Conservation (phyloP, 2,113 vertebrate genomes). For the Talpa occidentalis region DNA sequence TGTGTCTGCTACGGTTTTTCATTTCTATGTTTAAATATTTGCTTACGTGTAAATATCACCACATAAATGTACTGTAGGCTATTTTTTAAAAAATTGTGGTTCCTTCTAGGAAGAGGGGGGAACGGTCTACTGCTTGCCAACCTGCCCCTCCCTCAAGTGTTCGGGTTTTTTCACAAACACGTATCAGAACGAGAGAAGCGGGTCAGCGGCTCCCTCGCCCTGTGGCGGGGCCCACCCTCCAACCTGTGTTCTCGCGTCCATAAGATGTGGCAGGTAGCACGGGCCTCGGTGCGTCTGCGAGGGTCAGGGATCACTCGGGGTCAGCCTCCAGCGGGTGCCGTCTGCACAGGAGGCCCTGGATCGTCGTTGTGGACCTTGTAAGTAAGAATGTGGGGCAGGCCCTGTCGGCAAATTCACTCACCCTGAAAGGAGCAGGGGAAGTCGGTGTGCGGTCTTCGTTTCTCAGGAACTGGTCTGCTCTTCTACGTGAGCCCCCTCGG, state of each 20-base stretch:
- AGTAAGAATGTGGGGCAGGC: not conserved
- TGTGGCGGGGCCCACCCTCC: not conserved
- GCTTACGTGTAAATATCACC: not conserved
- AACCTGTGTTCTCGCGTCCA: not conserved
- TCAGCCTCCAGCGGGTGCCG: not conserved
- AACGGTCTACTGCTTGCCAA: not conserved
- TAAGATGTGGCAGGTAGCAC: not conserved
- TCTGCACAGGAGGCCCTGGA: not conserved
- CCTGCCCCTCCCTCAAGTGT: not conserved
- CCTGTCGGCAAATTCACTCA: not conserved
- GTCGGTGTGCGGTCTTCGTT: not conserved
- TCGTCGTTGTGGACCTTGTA: constrained; percentile 40
- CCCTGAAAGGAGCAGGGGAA: not conserved
- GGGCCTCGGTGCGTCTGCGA: not conserved
- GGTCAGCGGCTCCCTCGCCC: too few relatives aligned
- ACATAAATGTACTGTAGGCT: not conserved
- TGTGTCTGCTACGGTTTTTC: not conserved
- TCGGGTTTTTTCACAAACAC: not conserved
- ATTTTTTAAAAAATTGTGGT: too few relatives aligned
- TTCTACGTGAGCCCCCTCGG: rapidly evolving
- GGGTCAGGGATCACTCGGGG: constrained; percentile 11
- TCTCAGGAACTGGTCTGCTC: not conserved
- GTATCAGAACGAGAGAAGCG: not conserved
- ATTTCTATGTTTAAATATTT: not conserved
- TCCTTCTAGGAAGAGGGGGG: not conserved